Evolutionary conservation across 2,113 vertebrate genomes (phyloP).

Genomic region (Macquaria australasica): DNA sequence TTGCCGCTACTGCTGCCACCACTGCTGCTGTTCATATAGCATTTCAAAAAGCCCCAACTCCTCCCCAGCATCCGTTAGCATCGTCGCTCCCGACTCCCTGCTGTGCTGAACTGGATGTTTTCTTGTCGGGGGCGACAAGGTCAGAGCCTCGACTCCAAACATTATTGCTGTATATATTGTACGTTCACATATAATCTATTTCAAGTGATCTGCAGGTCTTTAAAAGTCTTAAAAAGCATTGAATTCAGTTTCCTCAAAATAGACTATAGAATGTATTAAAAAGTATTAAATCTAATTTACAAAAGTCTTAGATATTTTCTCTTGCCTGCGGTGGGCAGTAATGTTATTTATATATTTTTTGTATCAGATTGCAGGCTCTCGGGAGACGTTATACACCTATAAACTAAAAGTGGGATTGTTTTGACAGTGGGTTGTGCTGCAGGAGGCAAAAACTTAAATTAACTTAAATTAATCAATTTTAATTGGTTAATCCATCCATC

Average conservation of each 20-base stretch:
- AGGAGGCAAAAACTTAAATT: not conserved
- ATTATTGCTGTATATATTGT: not conserved
- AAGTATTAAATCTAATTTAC: too few relatives aligned
- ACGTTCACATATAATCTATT: conserved; percentile 15
- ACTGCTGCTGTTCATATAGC: not conserved
- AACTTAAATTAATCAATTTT: not conserved
- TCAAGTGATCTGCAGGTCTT: not conserved
- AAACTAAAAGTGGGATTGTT: too few relatives aligned
- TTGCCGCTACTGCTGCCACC: conserved; percentile 1
- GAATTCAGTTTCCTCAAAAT: not conserved
- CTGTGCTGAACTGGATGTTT: not conserved
- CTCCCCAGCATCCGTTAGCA: conserved; percentile 11
- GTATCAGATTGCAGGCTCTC: too few relatives aligned
- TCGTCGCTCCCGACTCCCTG: not conserved
- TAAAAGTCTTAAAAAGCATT: not conserved
- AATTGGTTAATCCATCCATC: not conserved
- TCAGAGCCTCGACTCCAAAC: too few relatives aligned
- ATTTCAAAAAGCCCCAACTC: conserved; percentile 8
- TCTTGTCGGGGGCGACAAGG: not conserved
- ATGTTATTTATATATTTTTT: too few relatives aligned
- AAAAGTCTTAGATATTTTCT: too few relatives aligned
- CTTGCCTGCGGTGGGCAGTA: too few relatives aligned
- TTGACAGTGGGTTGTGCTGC: too few relatives aligned
- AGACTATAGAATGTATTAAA: too few relatives aligned
- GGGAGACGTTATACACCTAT: too few relatives aligned